A percentile compares a stretch with the other conserved stretches of the same genome.
Evolutionary conservation across 2,888 invertebrate species (phyloP).

Genomic region (Dione juno): DNA sequence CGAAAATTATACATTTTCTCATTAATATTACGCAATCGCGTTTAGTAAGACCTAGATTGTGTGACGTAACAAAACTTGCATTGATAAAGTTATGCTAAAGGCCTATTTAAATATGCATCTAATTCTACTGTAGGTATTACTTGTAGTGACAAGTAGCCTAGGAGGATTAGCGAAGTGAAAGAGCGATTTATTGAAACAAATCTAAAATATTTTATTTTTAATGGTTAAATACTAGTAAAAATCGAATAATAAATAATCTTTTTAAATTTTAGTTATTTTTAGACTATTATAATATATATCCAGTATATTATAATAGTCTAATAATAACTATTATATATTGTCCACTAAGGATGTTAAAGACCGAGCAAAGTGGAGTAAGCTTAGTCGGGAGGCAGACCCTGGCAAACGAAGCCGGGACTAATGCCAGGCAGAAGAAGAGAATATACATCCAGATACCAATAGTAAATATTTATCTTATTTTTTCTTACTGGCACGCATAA

Average conservation of each 20-base stretch:
- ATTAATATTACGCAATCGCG: constrained; percentile 38
- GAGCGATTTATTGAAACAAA: neutral
- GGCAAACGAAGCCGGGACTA: too few species aligned
- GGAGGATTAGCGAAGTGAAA: too few species aligned
- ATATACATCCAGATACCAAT: too few species aligned
- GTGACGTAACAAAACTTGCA: constrained; percentile 25
- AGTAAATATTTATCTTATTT: too few species aligned
- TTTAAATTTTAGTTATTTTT: neutral
- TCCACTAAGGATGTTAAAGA: too few species aligned
- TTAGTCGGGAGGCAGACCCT: too few species aligned
- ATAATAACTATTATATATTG: too few species aligned
- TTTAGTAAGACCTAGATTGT: constrained; percentile 20
- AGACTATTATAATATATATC: neutral
- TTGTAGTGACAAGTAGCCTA: too few species aligned
- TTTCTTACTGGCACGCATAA: neutral
- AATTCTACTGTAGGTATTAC: neutral
- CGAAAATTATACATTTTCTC: constrained; percentile 44
- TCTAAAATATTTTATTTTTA: neutral
- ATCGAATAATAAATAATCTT: neutral
- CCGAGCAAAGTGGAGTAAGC: too few species aligned
- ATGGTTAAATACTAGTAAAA: neutral
- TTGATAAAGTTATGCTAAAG: constrained; percentile 17
- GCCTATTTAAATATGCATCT: constrained; percentile 5
- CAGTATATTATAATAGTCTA: too few species aligned
- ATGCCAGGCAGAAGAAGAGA: too few species aligned